Conservation (phyloP, 2,888 invertebrate genomes). For the Rhingia rostrata region DNA sequence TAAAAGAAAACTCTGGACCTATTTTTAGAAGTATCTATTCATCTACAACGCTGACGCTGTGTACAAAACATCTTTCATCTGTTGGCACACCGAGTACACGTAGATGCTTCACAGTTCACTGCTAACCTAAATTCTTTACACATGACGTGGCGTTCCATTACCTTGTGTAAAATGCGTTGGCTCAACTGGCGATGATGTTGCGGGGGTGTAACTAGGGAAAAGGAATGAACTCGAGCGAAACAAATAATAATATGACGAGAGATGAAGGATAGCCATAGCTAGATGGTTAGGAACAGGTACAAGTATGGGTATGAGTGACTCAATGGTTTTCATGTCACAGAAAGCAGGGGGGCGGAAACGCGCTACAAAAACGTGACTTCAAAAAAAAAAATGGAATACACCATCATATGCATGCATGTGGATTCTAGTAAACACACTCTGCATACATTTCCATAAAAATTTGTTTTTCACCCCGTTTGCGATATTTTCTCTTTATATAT, state of each 20-base stretch:
- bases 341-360: neutral
- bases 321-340: conserved; percentile 29
- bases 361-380: conserved; percentile 57
- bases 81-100: conserved; percentile 9
- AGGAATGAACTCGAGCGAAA: conserved; percentile 59
- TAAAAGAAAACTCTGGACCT: neutral
- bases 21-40: conserved; percentile 8
- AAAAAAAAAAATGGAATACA: conserved; percentile 10
- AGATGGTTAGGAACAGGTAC: neutral
- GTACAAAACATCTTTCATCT: conserved; percentile 6
- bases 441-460: conserved; percentile 70
- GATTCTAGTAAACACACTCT: conserved; percentile 61
- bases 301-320: conserved; percentile 18
- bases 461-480: conserved; percentile 29
- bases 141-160: conserved; percentile 53
- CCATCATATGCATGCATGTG: conserved; percentile 46
- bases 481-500: conserved; percentile 20
- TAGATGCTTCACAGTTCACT: conserved; percentile 59
- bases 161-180: conserved; percentile 27
- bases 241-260: conserved; percentile 64
- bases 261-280: conserved; percentile 49
- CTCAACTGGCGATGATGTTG: neutral
- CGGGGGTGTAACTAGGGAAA: neutral
- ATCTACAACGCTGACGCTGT: neutral
- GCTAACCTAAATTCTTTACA: conserved; percentile 65